Percentiles rank a stretch among this genome's conserved stretches.
These are phyloP conservation scores for Catajapyx aquilonaris DNA, from an alignment of 1,140 invertebrate genomes.

Conservation along the genomic window DNA sequence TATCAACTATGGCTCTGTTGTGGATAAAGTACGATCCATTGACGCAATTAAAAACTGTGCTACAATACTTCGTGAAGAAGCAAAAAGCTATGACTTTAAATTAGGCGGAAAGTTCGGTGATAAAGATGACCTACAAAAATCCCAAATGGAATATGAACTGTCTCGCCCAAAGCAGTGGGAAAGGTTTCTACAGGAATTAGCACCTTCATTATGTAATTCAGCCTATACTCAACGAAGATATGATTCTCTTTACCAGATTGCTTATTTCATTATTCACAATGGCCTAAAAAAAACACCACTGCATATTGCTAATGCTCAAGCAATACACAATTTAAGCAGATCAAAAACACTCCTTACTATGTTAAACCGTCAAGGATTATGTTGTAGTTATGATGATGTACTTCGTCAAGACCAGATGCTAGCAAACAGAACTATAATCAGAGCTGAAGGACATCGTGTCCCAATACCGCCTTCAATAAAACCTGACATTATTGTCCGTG, in stretches of 20 bases:
- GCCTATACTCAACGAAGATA: slow-evolving; percentile 1
- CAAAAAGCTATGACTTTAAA: slow-evolving; percentile 1
- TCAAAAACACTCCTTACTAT: slow-evolving; percentile 1
- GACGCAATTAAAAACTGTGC: not conserved
- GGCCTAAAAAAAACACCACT: slow-evolving; percentile 2
- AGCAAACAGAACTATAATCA: not conserved
- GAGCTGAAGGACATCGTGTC: not conserved
- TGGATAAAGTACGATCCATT: slow-evolving; percentile 2
- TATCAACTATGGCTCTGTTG: not conserved
- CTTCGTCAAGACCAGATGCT: slow-evolving; percentile 1
- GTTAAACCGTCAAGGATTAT: slow-evolving; percentile 1
- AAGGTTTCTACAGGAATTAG: slow-evolving; percentile 10
- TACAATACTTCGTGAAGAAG: slow-evolving; percentile 1
- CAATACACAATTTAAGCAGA: not conserved
- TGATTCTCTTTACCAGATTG: not conserved
- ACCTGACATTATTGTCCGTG: not conserved
- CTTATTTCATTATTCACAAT: not conserved
- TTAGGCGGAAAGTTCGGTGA: slow-evolving; percentile 1
- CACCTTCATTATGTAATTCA: not conserved
- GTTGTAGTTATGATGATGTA: not conserved
- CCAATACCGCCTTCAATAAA: slow-evolving; percentile 3
- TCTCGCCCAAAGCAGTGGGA: slow-evolving; percentile 7
- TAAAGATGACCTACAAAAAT: slow-evolving; percentile 3
- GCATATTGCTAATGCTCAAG: slow-evolving; percentile 4
- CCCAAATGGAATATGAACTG: not conserved